Evolutionary conservation across 2,113 vertebrate species (phyloP).

Genomic region (Eurystomus gularis): DNA sequence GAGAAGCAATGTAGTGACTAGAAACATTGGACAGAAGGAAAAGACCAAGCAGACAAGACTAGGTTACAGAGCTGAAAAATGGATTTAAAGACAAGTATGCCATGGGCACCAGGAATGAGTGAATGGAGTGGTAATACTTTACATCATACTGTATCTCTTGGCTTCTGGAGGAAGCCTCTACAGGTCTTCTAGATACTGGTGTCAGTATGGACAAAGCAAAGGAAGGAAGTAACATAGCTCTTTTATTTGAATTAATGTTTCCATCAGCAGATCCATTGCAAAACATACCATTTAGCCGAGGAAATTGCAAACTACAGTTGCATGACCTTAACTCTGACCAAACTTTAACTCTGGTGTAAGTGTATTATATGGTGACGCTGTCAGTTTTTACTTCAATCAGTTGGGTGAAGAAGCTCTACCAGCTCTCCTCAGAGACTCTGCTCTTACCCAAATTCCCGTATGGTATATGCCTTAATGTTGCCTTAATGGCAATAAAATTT

Average conservation of each 20-base stretch:
- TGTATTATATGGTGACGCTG: not conserved
- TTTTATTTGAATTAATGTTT: not conserved
- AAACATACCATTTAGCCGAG: not conserved
- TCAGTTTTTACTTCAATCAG: not conserved
- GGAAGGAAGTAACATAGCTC: not conserved
- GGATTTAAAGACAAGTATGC: not conserved
- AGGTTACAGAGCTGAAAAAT: not conserved
- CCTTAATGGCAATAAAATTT: not conserved
- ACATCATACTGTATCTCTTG: not conserved
- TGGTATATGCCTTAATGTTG: not conserved
- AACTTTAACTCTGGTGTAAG: not conserved
- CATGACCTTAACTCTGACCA: not conserved
- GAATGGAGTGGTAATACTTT: not conserved
- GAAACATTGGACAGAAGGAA: not conserved
- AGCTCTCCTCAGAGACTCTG: not conserved
- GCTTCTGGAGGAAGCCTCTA: not conserved
- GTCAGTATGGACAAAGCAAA: not conserved
- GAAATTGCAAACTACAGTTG: not conserved
- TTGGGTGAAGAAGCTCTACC: not conserved
- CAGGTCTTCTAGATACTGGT: not conserved
- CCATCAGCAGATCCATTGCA: not conserved
- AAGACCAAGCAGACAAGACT: not conserved
- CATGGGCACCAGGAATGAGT: rapidly evolving
- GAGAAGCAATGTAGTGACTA: not conserved
- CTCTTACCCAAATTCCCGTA: not conserved